Percentiles rank a stretch among this genome's conserved stretches.
These are phyloP conservation scores for Globodera rostochiensis DNA, from an alignment of 1,140 invertebrate genomes.

Conservation along the genomic window DNA sequence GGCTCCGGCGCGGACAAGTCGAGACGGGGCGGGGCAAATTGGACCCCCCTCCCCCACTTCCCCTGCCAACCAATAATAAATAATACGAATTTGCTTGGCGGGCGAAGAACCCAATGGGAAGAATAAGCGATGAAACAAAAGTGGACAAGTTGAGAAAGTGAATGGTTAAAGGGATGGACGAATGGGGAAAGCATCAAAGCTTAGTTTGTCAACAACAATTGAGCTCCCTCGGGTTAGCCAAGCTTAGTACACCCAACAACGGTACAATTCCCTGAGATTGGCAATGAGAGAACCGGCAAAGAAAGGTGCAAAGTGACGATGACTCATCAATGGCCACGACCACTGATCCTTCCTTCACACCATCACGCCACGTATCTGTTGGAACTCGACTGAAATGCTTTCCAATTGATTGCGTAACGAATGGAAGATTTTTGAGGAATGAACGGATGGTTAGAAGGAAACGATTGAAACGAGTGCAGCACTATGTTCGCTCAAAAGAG, in stretches of 20 bases:
- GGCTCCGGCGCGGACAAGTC: background rate
- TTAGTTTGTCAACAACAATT: background rate
- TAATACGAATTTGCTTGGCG: too few species aligned
- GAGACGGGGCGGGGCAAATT: background rate
- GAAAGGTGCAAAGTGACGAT: background rate
- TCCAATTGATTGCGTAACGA: background rate
- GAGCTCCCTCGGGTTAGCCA: background rate
- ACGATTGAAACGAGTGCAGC: background rate
- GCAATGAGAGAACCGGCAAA: constrained; percentile 26
- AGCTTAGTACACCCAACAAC: constrained; percentile 15
- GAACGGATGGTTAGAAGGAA: background rate
- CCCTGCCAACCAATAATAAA: too few species aligned
- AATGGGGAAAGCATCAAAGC: background rate
- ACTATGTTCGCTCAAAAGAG: background rate
- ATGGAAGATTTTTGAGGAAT: background rate
- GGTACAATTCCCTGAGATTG: constrained; percentile 28
- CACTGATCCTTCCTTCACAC: background rate
- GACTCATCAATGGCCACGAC: background rate
- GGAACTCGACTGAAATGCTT: background rate
- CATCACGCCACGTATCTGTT: too few species aligned
- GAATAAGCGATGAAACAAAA: background rate
- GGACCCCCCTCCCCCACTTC: too few species aligned
- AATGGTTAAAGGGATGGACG: background rate
- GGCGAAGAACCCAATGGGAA: too few species aligned
- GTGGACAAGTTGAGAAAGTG: background rate